phyloP scores from a whole-genome alignment of 2,888 invertebrate species.

The Athalia circularis region DNA sequence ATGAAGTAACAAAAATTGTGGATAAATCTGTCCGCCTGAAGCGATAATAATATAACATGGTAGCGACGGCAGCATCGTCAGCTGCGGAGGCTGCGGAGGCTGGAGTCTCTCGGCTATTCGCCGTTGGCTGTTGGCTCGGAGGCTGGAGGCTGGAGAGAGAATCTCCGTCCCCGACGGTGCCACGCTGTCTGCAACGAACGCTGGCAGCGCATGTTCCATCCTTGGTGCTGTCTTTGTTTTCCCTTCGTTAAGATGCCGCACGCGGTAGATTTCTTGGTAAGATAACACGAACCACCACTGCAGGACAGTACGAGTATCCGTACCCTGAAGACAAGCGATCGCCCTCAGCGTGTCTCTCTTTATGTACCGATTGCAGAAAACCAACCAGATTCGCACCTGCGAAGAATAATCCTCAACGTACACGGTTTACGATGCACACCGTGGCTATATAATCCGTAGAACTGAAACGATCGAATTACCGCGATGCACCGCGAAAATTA shows the following conservation, averaged over 20 bases:
- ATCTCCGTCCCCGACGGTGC: constrained; percentile 45
- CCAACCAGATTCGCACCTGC: constrained; percentile 64
- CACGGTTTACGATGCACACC: too few relatives aligned
- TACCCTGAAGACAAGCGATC: constrained; percentile 39
- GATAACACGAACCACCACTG: constrained; percentile 66
- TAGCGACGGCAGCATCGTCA: constrained; percentile 8
- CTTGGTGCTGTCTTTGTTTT: constrained; percentile 55
- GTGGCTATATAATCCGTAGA: too few relatives aligned
- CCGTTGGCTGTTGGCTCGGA: background rate
- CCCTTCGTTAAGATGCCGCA: constrained; percentile 63
- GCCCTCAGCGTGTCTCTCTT: constrained; percentile 14
- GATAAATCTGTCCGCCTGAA: constrained; percentile 42
- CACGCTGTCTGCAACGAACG: constrained; percentile 40
- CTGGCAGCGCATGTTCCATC: constrained; percentile 42
- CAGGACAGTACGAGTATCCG: constrained; percentile 64
- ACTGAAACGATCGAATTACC: background rate
- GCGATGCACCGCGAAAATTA: too few relatives aligned
- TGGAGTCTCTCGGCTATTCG: too few relatives aligned
- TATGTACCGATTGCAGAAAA: background rate
- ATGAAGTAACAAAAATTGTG: constrained; percentile 6
- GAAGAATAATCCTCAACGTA: background rate
- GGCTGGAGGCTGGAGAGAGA: constrained; percentile 39
- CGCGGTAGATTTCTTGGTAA: constrained; percentile 63
- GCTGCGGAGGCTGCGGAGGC: too few relatives aligned
- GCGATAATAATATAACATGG: constrained; percentile 8